Evolutionary conservation across 2,113 vertebrate genomes (phyloP), one percentile per base, ranked within the genome.

Genomic region (Cyanoramphus novaezelandiae): DNA sequence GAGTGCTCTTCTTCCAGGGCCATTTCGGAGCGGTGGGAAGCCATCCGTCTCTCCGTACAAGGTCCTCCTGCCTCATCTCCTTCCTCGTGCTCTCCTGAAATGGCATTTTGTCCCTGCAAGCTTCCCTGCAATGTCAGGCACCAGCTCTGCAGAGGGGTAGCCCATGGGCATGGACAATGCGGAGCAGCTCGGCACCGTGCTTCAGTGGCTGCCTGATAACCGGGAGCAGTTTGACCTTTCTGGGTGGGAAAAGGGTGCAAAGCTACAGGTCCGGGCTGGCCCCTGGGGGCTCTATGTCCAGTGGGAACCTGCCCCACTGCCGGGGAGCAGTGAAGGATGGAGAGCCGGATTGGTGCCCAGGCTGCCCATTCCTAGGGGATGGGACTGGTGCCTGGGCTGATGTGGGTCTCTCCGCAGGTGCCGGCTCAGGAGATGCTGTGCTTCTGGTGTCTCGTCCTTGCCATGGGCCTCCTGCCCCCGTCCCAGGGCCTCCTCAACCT

Each of bases 341-440:
- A 53, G 67, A 74, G 31, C 25, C 3, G 1, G 43, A 28, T 4
- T 1, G 0, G 59, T 27, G 16, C 13, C 23, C 74, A 31, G 67
- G 33, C 44, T 71, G 41, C 27, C 0, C 1, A 10, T 8, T 68
- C 33, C 35, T 2, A 0, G 6, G 5, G 3, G 4, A 10, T 65
- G 67, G 41, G 70, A 55, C 41, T 78, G 50, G 24, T 69, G 18
- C 12, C 33, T 5, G 23, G 19, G 44, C 33, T 75, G 71, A 78
- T 41, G 21, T 19, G 29, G 7, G 23, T 95, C 65, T 91, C 92
- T 82, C 65, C 9, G 8, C 82, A 96, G 93, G 60, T 91, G 25
- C 47, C 14, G 19, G 49, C 41, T 44, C 43, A 64, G 59, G 37
- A 88, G 35, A 95, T 95, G 93, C 8, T 62, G 49, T 17, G 2